These are phyloP conservation scores for Sula dactylatra DNA, from an alignment of 2,113 vertebrate species.

Conservation along the genomic window DNA sequence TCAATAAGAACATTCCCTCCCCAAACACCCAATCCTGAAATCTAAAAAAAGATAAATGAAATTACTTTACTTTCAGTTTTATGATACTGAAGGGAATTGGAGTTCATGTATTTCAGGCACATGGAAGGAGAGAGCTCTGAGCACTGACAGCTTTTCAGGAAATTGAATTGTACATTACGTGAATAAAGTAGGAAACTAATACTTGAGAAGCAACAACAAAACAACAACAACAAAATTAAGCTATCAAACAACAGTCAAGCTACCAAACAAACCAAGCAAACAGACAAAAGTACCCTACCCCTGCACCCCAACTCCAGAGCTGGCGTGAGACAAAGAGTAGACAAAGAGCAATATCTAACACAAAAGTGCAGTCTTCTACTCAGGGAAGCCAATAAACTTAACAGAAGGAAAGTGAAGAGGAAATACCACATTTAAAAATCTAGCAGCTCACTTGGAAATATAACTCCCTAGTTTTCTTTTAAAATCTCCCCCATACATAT, in stretches of 20 bases:
- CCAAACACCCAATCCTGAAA: background rate
- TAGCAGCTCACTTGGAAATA: background rate
- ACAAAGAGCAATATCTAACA: background rate
- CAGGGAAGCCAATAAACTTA: background rate
- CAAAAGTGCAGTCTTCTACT: background rate
- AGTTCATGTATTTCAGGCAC: background rate
- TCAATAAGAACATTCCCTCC: background rate
- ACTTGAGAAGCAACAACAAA: background rate
- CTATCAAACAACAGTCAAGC: background rate
- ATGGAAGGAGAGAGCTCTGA: background rate
- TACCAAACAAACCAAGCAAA: background rate
- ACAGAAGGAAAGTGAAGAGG: background rate
- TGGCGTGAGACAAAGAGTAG: background rate
- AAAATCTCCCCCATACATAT: constrained; percentile 36
- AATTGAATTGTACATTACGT: background rate
- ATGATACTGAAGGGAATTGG: background rate
- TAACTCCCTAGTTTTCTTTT: background rate
- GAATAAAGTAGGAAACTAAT: background rate
- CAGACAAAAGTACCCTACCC: background rate
- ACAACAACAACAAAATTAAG: background rate
- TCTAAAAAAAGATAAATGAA: background rate
- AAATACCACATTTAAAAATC: constrained; percentile 16
- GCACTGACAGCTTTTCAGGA: background rate
- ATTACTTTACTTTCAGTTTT: background rate
- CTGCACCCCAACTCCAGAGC: background rate